Percentiles rank a stretch among this genome's conserved stretches.
These are phyloP conservation scores for Aplysina aerophoba DNA, from an alignment of 37 sponge, comb jelly and placozoan genomes.

Conservation along the genomic window DNA sequence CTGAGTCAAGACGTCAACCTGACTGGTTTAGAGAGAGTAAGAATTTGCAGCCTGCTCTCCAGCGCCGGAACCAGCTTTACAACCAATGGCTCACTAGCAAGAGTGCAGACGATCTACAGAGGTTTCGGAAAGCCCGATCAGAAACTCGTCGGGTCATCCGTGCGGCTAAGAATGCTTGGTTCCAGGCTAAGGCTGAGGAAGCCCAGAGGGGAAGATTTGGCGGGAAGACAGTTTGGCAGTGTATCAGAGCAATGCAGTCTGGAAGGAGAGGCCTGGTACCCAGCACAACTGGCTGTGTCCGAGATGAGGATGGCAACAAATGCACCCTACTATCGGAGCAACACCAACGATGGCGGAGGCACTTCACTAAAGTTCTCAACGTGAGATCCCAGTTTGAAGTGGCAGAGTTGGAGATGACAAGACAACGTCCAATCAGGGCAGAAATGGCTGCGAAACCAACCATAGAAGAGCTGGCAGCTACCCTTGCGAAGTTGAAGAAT, in stretches of 20 bases:
- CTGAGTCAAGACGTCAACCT: neutral
- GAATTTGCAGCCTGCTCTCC: too few relatives aligned
- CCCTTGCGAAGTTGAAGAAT: neutral
- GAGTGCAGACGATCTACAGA: neutral
- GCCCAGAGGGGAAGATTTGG: slow-evolving; percentile 30
- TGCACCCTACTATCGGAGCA: slow-evolving; percentile 12
- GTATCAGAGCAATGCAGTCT: slow-evolving; percentile 39
- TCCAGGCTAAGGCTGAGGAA: slow-evolving; percentile 29
- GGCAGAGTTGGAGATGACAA: neutral
- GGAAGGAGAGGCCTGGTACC: slow-evolving; percentile 47
- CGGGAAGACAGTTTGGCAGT: slow-evolving; percentile 19
- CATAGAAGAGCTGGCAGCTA: neutral
- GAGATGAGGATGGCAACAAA: slow-evolving; percentile 29
- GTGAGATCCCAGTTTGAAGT: slow-evolving; percentile 8
- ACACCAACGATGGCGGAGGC: slow-evolving; percentile 28
- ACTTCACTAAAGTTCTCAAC: slow-evolving; percentile 23
- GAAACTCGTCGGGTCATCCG: slow-evolving; percentile 7
- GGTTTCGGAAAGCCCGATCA: neutral
- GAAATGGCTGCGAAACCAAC: neutral
- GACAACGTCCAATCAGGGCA: slow-evolving; percentile 21
- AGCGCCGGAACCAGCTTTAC: neutral
- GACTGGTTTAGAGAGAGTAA: slow-evolving; percentile 13
- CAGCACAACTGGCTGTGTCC: neutral
- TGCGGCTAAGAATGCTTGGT: slow-evolving; percentile 21
- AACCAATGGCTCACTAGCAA: neutral